Evolutionary conservation across 2,888 invertebrate species (phyloP), one percentile per base, ranked within the genome.

Genomic region (Netelia virgata): DNA sequence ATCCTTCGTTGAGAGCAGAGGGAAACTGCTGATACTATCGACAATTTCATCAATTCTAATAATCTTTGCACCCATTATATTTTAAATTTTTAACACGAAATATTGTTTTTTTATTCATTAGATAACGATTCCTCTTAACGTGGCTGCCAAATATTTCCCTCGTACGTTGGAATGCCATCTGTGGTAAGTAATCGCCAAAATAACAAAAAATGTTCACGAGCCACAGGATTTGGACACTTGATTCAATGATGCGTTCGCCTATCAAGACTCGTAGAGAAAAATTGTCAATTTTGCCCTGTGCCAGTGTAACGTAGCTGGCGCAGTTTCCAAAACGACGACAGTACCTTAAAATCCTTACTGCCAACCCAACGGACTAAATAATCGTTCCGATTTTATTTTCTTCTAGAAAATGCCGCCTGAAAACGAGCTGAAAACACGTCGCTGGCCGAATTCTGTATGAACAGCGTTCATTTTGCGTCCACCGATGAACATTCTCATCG

Each of bases 11-110:
- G 92, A 94, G 94, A 88, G 85, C 88, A 91, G 88, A 92, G 91
- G 93, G 92, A 93, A 93, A 94, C 94, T 93, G 96, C 96, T 96
- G 95, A 95, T 92, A 82, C 84, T 84, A 82, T 82, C 94, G 87
- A 96, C 90, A 94, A 57, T 63, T 18, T 78, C 70, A 14, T 23
- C 23, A 14, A 55, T 18, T 41, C 2, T n/a, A 72, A 23, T 43
- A 16, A 66, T 28, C 43, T 63, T 55, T 41, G 3, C 53, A n/a
- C 2, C 14, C 3, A 28, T 28, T 53, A 6, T 14, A 6, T 14
- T n/a, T 0, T n/a, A 6, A 53, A 14, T 14, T 53, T 53, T 16
- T 53, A 36, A 63, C 8, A 14, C 20, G 18, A 64, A 10, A 16
- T 18, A 16, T 28, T 63, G 1, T 23, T 50, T 18, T 18, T 36